Percentiles rank a stretch among this genome's conserved stretches.
These are phyloP conservation scores for Lordiphosa stackelbergi DNA, from an alignment of 1,140 invertebrate genomes.

Conservation along the genomic window DNA sequence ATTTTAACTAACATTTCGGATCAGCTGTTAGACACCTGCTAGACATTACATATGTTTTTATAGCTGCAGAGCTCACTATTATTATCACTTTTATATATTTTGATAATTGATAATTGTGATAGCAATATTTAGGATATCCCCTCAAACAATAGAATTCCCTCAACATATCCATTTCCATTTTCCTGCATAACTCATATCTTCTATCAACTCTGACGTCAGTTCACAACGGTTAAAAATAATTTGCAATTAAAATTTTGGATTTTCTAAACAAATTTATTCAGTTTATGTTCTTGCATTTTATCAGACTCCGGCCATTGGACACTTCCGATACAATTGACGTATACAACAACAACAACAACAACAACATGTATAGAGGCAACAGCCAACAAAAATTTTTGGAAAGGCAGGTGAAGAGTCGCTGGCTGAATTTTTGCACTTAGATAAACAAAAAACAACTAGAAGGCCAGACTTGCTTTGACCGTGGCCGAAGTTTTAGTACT, in stretches of 20 bases:
- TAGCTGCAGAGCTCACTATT: too few relatives aligned
- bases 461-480: not conserved
- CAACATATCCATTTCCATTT: not conserved
- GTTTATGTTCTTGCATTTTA: constrained; percentile 39
- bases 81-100: too few relatives aligned
- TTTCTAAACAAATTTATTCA: constrained; percentile 55
- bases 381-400: too few relatives aligned
- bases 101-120: too few relatives aligned
- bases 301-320: constrained; percentile 52
- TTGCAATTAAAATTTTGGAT: constrained; percentile 67
- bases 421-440: constrained; percentile 20
- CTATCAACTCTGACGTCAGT: constrained; percentile 54
- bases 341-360: constrained; percentile 21
- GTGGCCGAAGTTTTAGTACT: not conserved
- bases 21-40: too few relatives aligned
- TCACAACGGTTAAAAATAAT: constrained; percentile 34
- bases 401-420: constrained; percentile 34
- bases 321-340: constrained; percentile 71
- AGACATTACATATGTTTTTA: too few relatives aligned
- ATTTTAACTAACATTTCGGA: too few relatives aligned
- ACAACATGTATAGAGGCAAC: constrained; percentile 1
- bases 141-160: too few relatives aligned
- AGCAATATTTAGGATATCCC: too few relatives aligned
- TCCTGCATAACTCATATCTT: constrained; percentile 2
- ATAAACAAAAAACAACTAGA: constrained; percentile 45